Conservation (phyloP, 37 sponge, comb jelly and placozoan species). For the Spongilla lacustris region DNA sequence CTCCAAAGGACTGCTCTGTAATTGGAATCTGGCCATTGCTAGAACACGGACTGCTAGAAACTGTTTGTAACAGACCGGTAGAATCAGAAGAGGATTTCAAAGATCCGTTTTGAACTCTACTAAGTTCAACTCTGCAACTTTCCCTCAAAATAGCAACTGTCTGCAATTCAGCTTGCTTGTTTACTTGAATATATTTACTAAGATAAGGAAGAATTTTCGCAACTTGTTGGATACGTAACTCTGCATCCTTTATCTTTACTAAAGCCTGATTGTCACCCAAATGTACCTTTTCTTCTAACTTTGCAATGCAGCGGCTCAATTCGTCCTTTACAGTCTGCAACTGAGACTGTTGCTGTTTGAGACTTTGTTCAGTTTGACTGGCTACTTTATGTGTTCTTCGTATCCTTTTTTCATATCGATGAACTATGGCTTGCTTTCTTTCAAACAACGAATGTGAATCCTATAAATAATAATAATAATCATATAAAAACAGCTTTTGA, state of each 20-base stretch:
- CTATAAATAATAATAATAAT: no score
- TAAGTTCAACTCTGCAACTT: constrained; percentile 48
- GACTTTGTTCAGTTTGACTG: constrained; percentile 57
- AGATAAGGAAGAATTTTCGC: constrained; percentile 77
- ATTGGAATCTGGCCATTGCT: no score
- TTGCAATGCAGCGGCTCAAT: constrained; percentile 28
- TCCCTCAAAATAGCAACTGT: constrained; percentile 73
- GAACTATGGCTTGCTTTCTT: constrained; percentile 32
- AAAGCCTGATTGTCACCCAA: constrained; percentile 36
- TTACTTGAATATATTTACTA: constrained; percentile 65
- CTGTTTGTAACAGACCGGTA: no score
- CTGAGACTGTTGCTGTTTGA: constrained; percentile 54
- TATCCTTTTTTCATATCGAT: constrained; percentile 64
- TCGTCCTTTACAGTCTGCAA: constrained; percentile 48
- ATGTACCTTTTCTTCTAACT: constrained; percentile 33
- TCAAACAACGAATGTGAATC: no score
- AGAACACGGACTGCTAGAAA: no score
- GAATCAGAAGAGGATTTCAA: not conserved
- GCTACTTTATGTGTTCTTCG: constrained; percentile 74
- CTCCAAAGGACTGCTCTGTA: no score
- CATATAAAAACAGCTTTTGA: no score
- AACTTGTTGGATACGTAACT: constrained; percentile 50
- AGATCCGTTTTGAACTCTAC: not conserved
- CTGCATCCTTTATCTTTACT: constrained; percentile 20
- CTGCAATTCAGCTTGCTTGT: constrained; percentile 75